Evolutionary conservation across 1,140 invertebrate genomes (phyloP).

Genomic region (Halictus rubicundus): DNA sequence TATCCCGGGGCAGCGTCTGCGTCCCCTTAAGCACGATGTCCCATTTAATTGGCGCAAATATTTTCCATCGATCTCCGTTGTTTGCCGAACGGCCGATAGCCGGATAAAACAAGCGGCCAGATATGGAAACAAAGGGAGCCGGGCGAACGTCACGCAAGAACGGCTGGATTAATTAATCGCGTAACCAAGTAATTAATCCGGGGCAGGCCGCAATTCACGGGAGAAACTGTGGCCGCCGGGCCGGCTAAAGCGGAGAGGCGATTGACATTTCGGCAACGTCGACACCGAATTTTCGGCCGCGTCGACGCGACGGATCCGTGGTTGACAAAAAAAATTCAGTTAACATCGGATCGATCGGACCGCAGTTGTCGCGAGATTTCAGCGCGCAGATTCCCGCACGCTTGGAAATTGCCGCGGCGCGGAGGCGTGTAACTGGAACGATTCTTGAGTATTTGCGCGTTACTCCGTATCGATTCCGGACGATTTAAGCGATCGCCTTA

Average conservation of each 20-base stretch:
- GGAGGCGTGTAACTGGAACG: too few species aligned
- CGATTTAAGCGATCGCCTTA: too few species aligned
- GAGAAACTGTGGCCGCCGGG: neutral
- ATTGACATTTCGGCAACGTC: neutral
- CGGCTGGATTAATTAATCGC: slow-evolving; percentile 9
- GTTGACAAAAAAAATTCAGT: too few species aligned
- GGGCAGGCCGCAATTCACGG: neutral
- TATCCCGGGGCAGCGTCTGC: too few species aligned
- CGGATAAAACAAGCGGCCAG: neutral
- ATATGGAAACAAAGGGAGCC: slow-evolving; percentile 7
- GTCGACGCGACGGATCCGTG: too few species aligned
- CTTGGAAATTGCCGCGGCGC: too few species aligned
- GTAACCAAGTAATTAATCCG: neutral
- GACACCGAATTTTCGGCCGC: neutral
- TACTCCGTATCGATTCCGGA: too few species aligned
- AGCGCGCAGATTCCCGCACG: too few species aligned
- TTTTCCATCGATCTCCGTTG: neutral
- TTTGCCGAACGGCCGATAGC: neutral
- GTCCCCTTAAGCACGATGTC: too few species aligned
- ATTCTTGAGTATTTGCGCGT: too few species aligned
- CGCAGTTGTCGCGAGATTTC: too few species aligned
- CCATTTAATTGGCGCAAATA: neutral
- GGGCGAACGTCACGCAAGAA: neutral
- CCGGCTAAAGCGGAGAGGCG: neutral
- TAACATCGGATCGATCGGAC: too few species aligned